Percentiles rank a stretch among this genome's conserved stretches.
Conservation (phyloP, 2,888 invertebrate genomes). For the Pachycephus smyrnensis region DNA sequence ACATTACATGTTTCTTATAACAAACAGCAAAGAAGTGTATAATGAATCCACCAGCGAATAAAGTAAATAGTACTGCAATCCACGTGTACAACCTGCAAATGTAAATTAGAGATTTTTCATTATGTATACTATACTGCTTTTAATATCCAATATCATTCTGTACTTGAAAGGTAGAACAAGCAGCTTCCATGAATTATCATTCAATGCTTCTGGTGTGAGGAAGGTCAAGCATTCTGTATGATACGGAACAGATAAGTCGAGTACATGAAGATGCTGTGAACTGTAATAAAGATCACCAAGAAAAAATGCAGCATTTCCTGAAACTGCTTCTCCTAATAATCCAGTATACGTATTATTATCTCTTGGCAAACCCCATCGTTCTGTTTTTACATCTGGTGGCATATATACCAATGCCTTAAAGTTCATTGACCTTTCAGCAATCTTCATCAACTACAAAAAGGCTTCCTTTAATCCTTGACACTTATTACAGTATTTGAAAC, state of each 20-base stretch:
- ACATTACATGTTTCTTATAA: slow-evolving; percentile 65
- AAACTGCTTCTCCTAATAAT: slow-evolving; percentile 79
- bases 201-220: slow-evolving; percentile 82
- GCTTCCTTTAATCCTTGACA: neutral
- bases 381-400: slow-evolving; percentile 71
- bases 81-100: slow-evolving; percentile 77
- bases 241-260: slow-evolving; percentile 83
- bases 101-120: slow-evolving; percentile 6
- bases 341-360: slow-evolving; percentile 78
- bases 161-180: slow-evolving; percentile 84
- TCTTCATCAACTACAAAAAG: slow-evolving; percentile 73
- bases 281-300: slow-evolving; percentile 84
- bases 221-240: slow-evolving; percentile 88
- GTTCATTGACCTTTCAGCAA: slow-evolving; percentile 75
- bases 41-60: slow-evolving; percentile 75
- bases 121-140: slow-evolving; percentile 8
- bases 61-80: slow-evolving; percentile 77
- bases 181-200: slow-evolving; percentile 87
- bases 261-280: slow-evolving; percentile 74
- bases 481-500: neutral
- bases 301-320: slow-evolving; percentile 77
- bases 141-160: slow-evolving; percentile 11
- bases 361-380: slow-evolving; percentile 77
- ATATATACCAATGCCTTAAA: slow-evolving; percentile 78
- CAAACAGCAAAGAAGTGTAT: slow-evolving; percentile 76